Conservation (phyloP, 2,888 invertebrate genomes). For the Rhyacophila evoluta region DNA sequence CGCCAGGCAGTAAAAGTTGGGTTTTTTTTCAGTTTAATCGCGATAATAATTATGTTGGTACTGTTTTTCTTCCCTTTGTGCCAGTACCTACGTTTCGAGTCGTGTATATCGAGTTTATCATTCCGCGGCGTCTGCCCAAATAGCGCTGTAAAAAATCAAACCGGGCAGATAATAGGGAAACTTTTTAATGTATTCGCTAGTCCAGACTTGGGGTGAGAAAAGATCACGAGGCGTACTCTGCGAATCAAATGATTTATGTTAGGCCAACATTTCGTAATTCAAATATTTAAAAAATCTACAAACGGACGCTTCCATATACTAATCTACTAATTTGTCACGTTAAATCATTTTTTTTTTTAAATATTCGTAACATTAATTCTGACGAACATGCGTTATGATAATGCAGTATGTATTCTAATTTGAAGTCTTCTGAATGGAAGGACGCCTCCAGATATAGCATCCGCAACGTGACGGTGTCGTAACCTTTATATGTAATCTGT, state of each 20-base stretch:
- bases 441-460: too few relatives aligned
- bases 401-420: too few relatives aligned
- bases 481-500: too few relatives aligned
- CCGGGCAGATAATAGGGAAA: conserved; percentile 37
- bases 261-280: too few relatives aligned
- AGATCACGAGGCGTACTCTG: neutral
- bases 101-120: neutral
- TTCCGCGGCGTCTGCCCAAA: conserved; percentile 16
- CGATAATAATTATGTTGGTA: neutral
- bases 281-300: too few relatives aligned
- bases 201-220: neutral
- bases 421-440: too few relatives aligned
- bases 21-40: neutral
- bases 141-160: conserved; percentile 31
- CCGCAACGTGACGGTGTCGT: too few relatives aligned
- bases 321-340: too few relatives aligned
- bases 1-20: neutral
- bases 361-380: too few relatives aligned
- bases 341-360: too few relatives aligned
- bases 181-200: conserved; percentile 43
- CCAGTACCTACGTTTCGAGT: neutral
- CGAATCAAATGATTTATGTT: neutral
- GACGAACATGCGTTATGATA: too few relatives aligned
- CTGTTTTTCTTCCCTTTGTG: neutral
- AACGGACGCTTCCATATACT: too few relatives aligned